Evolutionary conservation across 2,797 vertebrate species (phyloP).

Genomic region (Cyprinella venusta): DNA sequence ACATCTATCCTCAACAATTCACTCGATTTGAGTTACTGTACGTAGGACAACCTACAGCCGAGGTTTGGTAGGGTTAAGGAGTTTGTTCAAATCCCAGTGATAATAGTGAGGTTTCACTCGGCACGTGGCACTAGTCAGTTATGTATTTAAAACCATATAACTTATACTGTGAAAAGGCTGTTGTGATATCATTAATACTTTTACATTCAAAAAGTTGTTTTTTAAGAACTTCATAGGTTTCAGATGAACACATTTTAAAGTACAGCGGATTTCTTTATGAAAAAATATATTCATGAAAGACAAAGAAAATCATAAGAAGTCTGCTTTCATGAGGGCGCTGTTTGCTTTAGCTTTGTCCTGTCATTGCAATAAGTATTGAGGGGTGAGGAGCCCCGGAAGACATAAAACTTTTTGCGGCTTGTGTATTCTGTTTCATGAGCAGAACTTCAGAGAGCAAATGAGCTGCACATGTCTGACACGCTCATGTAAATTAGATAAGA

Average conservation of each 20-base stretch:
- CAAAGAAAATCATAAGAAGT: slow-evolving; percentile 39
- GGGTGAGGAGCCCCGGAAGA: slow-evolving; percentile 64
- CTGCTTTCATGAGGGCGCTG: slow-evolving; percentile 41
- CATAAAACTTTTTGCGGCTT: slow-evolving; percentile 67
- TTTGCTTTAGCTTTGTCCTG: slow-evolving; percentile 59
- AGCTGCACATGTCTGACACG: slow-evolving; percentile 61
- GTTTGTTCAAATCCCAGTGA: slow-evolving; percentile 11
- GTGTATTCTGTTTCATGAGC: slow-evolving; percentile 80
- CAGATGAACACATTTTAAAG: slow-evolving; percentile 14
- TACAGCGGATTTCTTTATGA: not conserved
- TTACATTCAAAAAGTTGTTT: slow-evolving; percentile 11
- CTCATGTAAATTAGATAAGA: slow-evolving; percentile 78
- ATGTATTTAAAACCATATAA: not conserved
- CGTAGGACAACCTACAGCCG: not conserved
- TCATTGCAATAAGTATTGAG: slow-evolving; percentile 57
- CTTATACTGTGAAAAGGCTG: not conserved
- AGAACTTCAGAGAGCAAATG: slow-evolving; percentile 74
- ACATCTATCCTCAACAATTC: not conserved
- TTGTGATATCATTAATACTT: not conserved
- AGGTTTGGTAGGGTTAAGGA: not conserved
- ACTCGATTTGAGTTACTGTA: not conserved
- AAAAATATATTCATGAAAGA: slow-evolving; percentile 21
- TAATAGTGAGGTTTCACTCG: not conserved
- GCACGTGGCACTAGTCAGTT: not conserved
- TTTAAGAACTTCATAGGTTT: slow-evolving; percentile 1